Evolutionary conservation across 1,140 invertebrate species (phyloP).

Genomic region (Bombus sylvicola): DNA sequence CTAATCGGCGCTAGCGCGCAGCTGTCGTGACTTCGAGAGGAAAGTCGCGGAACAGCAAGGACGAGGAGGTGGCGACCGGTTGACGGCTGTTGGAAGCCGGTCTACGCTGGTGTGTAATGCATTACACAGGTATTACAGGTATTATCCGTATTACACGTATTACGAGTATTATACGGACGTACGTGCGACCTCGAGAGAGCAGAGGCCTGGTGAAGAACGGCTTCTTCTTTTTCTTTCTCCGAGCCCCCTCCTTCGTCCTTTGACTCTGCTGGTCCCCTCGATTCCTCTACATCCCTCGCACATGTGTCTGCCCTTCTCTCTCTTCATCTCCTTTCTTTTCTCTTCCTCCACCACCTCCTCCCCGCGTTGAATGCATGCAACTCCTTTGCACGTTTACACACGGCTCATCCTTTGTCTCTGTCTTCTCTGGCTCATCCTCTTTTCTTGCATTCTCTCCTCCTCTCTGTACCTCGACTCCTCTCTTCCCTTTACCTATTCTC

Average conservation of each 20-base stretch:
- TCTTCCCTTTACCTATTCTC: slow-evolving; percentile 43
- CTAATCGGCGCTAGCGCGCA: not conserved
- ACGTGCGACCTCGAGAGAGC: slow-evolving; percentile 78
- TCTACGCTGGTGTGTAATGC: slow-evolving; percentile 74
- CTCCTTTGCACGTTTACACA: not conserved
- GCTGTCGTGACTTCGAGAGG: not conserved
- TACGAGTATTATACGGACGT: slow-evolving; percentile 79
- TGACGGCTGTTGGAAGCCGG: slow-evolving; percentile 56
- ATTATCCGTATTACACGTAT: slow-evolving; percentile 81
- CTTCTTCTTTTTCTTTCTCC: slow-evolving; percentile 55
- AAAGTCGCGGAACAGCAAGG: slow-evolving; percentile 67
- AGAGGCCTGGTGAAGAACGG: slow-evolving; percentile 52
- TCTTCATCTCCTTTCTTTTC: not conserved
- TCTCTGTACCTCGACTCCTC: not conserved
- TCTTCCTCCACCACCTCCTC: slow-evolving; percentile 17
- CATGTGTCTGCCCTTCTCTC: slow-evolving; percentile 13
- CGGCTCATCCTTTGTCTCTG: not conserved
- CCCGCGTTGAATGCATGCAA: not conserved
- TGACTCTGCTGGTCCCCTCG: not conserved
- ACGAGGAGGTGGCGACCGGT: slow-evolving; percentile 68
- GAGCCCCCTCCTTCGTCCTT: not conserved
- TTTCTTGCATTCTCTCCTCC: slow-evolving; percentile 14
- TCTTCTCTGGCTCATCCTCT: slow-evolving; percentile 31
- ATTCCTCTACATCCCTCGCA: slow-evolving; percentile 17
- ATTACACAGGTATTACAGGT: slow-evolving; percentile 81